These are phyloP conservation scores for Diadumene lineata DNA, from an alignment of 92 coral and sea anemone genomes.

Conservation along the genomic window DNA sequence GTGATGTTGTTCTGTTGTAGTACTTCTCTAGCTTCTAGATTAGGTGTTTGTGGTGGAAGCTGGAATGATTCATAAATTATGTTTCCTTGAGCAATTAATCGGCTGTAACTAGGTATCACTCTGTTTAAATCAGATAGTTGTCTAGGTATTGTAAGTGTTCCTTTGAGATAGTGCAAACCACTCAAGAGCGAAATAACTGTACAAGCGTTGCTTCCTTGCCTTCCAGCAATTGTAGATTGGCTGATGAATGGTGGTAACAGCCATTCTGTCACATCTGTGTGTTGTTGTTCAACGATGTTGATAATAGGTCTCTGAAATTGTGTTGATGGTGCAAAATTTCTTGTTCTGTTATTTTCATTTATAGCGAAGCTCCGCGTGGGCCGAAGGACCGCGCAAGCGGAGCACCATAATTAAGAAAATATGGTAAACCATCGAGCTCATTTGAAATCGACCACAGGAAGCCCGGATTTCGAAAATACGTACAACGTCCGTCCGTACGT, in stretches of 20 bases:
- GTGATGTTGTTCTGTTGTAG: constrained; percentile 23
- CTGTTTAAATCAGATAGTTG: not conserved
- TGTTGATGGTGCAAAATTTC: constrained; percentile 20
- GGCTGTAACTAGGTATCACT: constrained; percentile 24
- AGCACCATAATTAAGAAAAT: too few species aligned
- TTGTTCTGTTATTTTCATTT: constrained; percentile 17
- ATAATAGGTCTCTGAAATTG: constrained; percentile 11
- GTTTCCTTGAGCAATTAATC: constrained; percentile 50
- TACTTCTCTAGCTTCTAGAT: constrained; percentile 38
- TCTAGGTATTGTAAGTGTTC: constrained; percentile 25
- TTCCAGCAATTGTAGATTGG: constrained; percentile 38
- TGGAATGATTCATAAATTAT: constrained; percentile 22
- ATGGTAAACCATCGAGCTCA: too few species aligned
- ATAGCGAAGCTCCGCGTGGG: too few species aligned
- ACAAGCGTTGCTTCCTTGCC: constrained; percentile 60
- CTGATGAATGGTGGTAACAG: constrained; percentile 39
- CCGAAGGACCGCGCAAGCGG: too few species aligned
- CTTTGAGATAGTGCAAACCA: constrained; percentile 29
- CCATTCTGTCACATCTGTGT: constrained; percentile 49
- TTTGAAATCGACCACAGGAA: too few species aligned
- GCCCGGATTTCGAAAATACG: too few species aligned
- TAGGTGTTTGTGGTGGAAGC: constrained; percentile 33
- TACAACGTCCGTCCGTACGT: too few species aligned
- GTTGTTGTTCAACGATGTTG: not conserved
- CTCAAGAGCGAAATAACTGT: constrained; percentile 47